Percentiles rank a stretch among this genome's conserved stretches.
phyloP scores from a whole-genome alignment of 2,888 invertebrate species.

The Galerucella calmariensis region DNA sequence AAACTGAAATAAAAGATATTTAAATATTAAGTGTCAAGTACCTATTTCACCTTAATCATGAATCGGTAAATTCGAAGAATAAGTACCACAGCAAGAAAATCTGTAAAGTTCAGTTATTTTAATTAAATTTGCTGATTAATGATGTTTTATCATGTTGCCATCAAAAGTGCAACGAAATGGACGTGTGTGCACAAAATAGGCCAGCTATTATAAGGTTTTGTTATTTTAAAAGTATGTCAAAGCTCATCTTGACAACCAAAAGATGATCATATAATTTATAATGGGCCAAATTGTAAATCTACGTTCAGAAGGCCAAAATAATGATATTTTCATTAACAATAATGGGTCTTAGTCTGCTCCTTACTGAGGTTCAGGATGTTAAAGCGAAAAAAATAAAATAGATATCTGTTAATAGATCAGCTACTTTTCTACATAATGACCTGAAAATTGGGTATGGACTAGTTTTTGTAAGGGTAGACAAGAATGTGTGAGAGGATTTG shows the following conservation, averaged over 20 bases:
- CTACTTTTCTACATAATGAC: too few species aligned
- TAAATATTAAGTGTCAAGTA: constrained; percentile 5
- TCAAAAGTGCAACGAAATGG: constrained; percentile 2
- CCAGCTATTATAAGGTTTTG: not conserved
- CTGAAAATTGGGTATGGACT: too few species aligned
- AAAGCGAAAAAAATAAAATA: too few species aligned
- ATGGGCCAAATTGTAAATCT: too few species aligned
- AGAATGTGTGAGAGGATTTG: too few species aligned
- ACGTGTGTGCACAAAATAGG: not conserved
- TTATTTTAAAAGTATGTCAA: not conserved
- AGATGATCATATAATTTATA: not conserved
- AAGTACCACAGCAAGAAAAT: constrained; percentile 15
- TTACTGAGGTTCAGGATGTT: too few species aligned
- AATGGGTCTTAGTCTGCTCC: too few species aligned
- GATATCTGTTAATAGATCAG: too few species aligned
- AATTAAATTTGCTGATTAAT: constrained; percentile 15
- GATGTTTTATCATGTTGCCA: constrained; percentile 10
- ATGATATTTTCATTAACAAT: too few species aligned
- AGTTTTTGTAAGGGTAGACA: too few species aligned
- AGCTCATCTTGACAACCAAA: not conserved
- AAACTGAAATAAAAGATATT: constrained; percentile 1
- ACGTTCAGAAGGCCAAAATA: too few species aligned
- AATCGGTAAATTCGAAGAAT: constrained; percentile 11
- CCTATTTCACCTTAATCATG: not conserved
- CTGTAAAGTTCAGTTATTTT: constrained; percentile 18